These are phyloP conservation scores for Gila orcuttii DNA, from an alignment of 2,113 vertebrate genomes.

Conservation along the genomic window DNA sequence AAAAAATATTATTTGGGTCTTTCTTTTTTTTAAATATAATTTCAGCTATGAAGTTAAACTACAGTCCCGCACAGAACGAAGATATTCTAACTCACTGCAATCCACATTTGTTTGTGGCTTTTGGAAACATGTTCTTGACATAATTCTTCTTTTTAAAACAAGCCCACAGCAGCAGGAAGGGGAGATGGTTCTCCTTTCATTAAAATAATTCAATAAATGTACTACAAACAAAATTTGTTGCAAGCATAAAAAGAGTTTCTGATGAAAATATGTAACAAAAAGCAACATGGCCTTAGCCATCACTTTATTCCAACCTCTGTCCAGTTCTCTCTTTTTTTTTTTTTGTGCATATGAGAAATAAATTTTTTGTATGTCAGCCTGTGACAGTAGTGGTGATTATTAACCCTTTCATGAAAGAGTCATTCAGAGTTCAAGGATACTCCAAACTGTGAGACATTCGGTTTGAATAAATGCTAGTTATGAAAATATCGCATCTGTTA, in stretches of 20 bases:
- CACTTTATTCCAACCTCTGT: conserved; percentile 79
- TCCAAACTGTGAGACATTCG: not conserved
- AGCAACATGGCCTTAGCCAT: conserved; percentile 83
- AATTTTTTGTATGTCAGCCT: conserved; percentile 85
- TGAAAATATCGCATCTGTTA: not conserved
- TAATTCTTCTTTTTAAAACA: conserved; percentile 30
- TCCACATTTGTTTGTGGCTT: not conserved
- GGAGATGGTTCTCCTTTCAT: conserved; percentile 60
- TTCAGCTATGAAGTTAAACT: conserved; percentile 31
- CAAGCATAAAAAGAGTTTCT: conserved; percentile 73
- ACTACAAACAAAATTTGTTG: conserved; percentile 68
- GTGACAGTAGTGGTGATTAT: conserved; percentile 72
- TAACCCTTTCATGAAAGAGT: conserved; percentile 67
- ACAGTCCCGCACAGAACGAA: conserved; percentile 25
- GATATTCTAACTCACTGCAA: conserved; percentile 30
- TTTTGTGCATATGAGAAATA: conserved; percentile 88
- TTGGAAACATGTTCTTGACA: conserved; percentile 3
- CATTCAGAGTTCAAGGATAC: conserved; percentile 65
- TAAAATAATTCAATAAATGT: conserved; percentile 76
- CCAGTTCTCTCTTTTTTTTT: conserved; percentile 70
- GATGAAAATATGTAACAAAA: conserved; percentile 77
- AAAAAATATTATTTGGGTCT: conserved; percentile 2
- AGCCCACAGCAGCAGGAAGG: conserved; percentile 23
- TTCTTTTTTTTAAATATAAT: not conserved
- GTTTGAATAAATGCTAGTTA: not conserved